These are phyloP conservation scores for Lomographa bimaculata DNA, from an alignment of 2,888 invertebrate genomes.

Conservation along the genomic window DNA sequence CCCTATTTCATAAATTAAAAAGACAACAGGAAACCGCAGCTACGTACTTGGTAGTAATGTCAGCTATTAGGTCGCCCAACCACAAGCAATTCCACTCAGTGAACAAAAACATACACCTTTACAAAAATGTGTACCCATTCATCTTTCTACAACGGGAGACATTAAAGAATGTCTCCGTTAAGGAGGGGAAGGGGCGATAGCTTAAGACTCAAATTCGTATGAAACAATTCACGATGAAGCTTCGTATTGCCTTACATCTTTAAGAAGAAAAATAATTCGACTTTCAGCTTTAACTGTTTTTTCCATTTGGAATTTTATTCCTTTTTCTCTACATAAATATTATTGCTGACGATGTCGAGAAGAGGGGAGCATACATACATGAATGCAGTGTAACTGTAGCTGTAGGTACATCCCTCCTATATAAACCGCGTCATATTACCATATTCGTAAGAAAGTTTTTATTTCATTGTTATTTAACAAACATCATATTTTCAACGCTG, in stretches of 20 bases:
- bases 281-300: constrained; percentile 44
- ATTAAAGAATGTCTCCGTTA: constrained; percentile 80
- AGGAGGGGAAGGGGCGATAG: constrained; percentile 69
- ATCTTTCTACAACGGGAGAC: constrained; percentile 78
- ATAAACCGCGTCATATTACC: not conserved
- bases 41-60: constrained; percentile 62
- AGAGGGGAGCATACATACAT: constrained; percentile 45
- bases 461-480: not conserved
- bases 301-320: constrained; percentile 36
- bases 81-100: constrained; percentile 71
- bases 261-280: constrained; percentile 35
- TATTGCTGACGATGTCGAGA: constrained; percentile 59
- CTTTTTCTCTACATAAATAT: constrained; percentile 65
- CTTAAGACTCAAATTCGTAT: constrained; percentile 66
- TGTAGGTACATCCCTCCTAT: not conserved
- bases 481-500: constrained; percentile 33
- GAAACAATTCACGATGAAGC: constrained; percentile 44
- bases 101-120: constrained; percentile 78
- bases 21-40: constrained; percentile 69
- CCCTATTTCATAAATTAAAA: constrained; percentile 47
- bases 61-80: constrained; percentile 72
- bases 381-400: too few species aligned
- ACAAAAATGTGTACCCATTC: constrained; percentile 80
- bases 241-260: constrained; percentile 35
- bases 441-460: too few species aligned